Percentiles rank a stretch among this genome's conserved stretches.
These are phyloP conservation scores for Pogonocichla stellata DNA, from an alignment of 2,113 vertebrate genomes.

Conservation along the genomic window DNA sequence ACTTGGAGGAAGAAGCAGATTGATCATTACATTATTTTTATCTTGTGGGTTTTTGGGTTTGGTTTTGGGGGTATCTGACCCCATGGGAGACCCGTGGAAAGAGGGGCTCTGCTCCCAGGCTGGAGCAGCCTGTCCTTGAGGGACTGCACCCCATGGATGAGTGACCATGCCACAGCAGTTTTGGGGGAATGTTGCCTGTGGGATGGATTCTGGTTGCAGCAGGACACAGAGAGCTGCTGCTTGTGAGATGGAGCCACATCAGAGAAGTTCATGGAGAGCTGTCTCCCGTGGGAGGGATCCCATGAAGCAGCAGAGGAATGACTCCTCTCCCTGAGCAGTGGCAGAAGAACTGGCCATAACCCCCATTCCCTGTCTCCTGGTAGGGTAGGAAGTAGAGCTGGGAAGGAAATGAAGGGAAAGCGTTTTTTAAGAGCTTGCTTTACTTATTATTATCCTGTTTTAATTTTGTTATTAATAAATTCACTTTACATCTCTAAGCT, in stretches of 20 bases:
- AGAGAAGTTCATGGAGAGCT: not conserved
- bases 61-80: not conserved
- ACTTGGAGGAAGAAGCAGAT: not conserved
- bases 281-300: not conserved
- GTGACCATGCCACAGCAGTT: accelerated
- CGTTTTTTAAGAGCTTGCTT: not conserved
- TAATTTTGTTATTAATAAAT: not conserved
- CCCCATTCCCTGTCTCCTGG: not conserved
- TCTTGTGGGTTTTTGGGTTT: accelerated
- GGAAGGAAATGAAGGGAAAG: not conserved
- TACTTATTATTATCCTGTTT: not conserved
- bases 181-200: accelerated
- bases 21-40: not conserved
- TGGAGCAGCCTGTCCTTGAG: not conserved
- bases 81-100: accelerated
- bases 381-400: not conserved
- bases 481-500: not conserved
- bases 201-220: not conserved
- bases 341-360: not conserved
- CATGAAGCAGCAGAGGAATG: accelerated
- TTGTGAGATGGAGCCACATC: accelerated
- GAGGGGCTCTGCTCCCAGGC: not conserved
- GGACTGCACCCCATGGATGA: not conserved
- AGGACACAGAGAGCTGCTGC: not conserved
- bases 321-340: not conserved